A percentile compares a stretch with the other conserved stretches of the same genome.
Conservation (phyloP, 2,888 invertebrate species). For the Microplitis manilae region DNA sequence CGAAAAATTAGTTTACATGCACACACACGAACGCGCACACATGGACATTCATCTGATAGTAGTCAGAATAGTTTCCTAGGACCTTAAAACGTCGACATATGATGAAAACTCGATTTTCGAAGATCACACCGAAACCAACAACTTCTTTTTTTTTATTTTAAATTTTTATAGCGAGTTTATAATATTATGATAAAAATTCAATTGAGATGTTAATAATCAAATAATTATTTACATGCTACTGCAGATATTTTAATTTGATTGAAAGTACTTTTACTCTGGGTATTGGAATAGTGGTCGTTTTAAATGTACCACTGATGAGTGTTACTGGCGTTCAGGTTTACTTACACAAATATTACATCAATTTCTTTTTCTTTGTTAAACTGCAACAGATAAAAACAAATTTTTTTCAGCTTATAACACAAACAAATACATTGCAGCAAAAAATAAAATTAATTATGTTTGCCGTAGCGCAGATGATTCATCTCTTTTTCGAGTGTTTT, state of each 20-base stretch:
- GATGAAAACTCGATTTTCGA: too few relatives aligned
- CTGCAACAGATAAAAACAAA: background rate
- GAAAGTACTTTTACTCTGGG: background rate
- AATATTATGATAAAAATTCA: too few relatives aligned
- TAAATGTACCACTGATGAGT: conserved; percentile 16
- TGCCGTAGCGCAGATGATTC: background rate
- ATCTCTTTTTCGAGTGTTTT: conserved; percentile 25
- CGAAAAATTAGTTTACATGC: too few relatives aligned
- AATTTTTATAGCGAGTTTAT: too few relatives aligned
- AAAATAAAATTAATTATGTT: conserved; percentile 1
- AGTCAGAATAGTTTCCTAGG: too few relatives aligned
- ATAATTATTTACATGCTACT: too few relatives aligned
- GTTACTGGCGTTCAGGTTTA: conserved; percentile 12
- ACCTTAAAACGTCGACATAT: too few relatives aligned
- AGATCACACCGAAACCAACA: too few relatives aligned
- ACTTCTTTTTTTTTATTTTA: too few relatives aligned
- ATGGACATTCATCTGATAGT: too few relatives aligned
- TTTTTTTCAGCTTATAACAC: background rate
- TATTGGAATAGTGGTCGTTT: background rate
- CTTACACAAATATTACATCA: background rate
- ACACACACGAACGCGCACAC: too few relatives aligned
- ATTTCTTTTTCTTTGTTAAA: background rate
- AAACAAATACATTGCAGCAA: background rate
- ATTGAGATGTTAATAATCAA: too few relatives aligned
- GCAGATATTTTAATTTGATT: background rate